Conservation (phyloP, 2,888 invertebrate species). For the Achlya flavicornis region DNA sequence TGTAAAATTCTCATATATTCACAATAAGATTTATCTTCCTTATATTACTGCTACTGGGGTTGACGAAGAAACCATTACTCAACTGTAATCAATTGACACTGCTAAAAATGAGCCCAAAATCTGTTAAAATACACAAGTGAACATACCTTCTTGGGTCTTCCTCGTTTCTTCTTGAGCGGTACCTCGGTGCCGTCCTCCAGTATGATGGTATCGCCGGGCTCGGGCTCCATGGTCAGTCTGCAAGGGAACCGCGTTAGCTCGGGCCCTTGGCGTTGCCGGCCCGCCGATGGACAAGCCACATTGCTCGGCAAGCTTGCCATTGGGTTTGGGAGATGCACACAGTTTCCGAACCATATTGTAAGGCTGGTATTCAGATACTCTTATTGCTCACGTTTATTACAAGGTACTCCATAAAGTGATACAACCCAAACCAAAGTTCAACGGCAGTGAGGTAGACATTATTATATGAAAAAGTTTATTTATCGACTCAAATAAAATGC, state of each 20-base stretch:
- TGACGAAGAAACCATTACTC: too few species aligned
- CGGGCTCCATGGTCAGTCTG: slow-evolving; percentile 81
- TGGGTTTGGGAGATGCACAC: neutral
- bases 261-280: slow-evolving; percentile 20
- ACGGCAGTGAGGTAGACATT: too few species aligned
- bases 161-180: slow-evolving; percentile 94
- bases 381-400: neutral
- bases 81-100: too few species aligned
- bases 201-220: slow-evolving; percentile 80
- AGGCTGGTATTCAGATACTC: neutral
- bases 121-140: too few species aligned
- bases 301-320: neutral
- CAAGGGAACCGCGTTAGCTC: slow-evolving; percentile 41
- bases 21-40: too few species aligned
- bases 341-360: neutral
- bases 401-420: neutral
- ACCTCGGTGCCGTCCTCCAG: slow-evolving; percentile 86
- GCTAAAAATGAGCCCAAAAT: too few species aligned
- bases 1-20: too few species aligned
- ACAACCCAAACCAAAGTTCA: too few species aligned
- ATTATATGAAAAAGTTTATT: too few species aligned
- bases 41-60: too few species aligned
- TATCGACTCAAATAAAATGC: too few species aligned
- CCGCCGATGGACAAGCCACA: too few species aligned
- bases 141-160: slow-evolving; percentile 90